Evolutionary conservation across 2,113 vertebrate genomes (phyloP).

Genomic region (Nyctereutes procyonoides): DNA sequence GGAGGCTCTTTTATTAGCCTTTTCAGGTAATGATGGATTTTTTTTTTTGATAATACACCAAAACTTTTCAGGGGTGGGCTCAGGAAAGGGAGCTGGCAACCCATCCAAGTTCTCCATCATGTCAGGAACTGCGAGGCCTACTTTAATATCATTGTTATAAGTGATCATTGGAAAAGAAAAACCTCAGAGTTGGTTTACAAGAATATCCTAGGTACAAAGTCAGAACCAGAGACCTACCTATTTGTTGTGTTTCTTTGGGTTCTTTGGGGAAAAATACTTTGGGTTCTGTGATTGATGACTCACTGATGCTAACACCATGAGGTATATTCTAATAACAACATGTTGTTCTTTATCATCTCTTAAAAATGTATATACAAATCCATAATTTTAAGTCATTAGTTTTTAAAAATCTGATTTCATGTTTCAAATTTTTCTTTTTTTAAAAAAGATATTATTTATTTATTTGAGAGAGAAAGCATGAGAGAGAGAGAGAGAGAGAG

Average conservation of each 20-base stretch:
- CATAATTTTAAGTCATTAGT: neutral
- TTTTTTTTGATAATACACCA: neutral
- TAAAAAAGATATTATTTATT: no score
- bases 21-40: neutral
- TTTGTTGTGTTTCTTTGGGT: slow-evolving; percentile 32
- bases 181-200: slow-evolving; percentile 18
- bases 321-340: neutral
- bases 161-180: slow-evolving; percentile 34
- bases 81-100: neutral
- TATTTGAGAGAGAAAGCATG: no score
- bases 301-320: neutral
- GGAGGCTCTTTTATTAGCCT: neutral
- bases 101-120: neutral
- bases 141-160: neutral
- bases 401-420: neutral
- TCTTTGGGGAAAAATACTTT: neutral
- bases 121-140: neutral
- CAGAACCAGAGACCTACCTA: neutral
- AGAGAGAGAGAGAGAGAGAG: no score
- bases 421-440: neutral
- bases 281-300: neutral
- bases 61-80: neutral
- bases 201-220: slow-evolving; percentile 16
- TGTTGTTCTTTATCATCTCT: neutral
- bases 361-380: neutral